Percentiles rank a stretch among this genome's conserved stretches.
phyloP scores from a whole-genome alignment of 2,797 vertebrate species.

The Falco biarmicus region DNA sequence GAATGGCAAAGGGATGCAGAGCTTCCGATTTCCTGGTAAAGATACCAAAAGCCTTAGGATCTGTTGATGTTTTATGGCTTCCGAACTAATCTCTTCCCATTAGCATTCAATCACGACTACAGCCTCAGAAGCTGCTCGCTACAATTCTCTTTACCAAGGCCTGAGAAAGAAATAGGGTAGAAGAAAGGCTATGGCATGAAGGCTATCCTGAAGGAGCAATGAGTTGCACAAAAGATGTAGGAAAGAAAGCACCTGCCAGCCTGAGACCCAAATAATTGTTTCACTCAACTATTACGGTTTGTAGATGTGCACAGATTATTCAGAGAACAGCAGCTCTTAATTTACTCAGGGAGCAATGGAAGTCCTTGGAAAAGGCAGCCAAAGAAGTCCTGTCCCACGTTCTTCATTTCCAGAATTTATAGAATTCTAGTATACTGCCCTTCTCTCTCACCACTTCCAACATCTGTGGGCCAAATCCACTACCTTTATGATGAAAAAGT shows the following conservation, averaged over 20 bases:
- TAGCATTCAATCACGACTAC: not conserved
- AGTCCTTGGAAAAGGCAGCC: not conserved
- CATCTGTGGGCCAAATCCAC: not conserved
- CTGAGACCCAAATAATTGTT: not conserved
- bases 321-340: not conserved
- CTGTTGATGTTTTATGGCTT: not conserved
- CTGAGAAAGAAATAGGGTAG: not conserved
- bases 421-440: not conserved
- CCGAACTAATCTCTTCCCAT: not conserved
- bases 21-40: not conserved
- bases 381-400: not conserved
- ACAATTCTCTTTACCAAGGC: not conserved
- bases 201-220: not conserved
- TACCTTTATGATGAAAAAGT: not conserved
- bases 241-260: not conserved
- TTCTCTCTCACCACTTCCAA: slow-evolving; percentile 1
- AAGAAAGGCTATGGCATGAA: not conserved
- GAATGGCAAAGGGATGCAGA: not conserved
- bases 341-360: not conserved
- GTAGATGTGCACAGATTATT: not conserved
- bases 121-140: not conserved
- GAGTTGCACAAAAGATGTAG: not conserved
- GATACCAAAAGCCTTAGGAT: not conserved
- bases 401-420: not conserved
- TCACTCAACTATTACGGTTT: not conserved